Conservation (phyloP, 2,888 invertebrate species). For the Kryphioiulus occultus region DNA sequence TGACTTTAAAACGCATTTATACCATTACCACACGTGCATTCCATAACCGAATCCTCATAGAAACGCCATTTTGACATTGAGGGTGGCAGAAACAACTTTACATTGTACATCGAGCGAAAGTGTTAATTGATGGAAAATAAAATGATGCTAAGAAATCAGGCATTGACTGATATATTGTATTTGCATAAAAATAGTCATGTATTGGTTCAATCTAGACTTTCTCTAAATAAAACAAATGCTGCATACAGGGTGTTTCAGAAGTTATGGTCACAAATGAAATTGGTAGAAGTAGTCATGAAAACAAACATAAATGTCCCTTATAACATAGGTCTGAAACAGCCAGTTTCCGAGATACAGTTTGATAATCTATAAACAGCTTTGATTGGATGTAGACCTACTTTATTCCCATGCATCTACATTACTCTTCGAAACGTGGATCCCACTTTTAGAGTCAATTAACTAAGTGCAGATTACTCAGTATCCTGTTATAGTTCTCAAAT, state of each 20-base stretch:
- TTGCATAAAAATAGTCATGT: too few species aligned
- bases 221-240: too few species aligned
- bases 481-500: background rate
- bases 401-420: background rate
- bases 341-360: too few species aligned
- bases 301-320: too few species aligned
- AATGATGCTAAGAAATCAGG: background rate
- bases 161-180: background rate
- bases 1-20: background rate
- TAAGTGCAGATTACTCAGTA: background rate
- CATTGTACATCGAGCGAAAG: background rate
- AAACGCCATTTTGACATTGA: background rate
- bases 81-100: background rate
- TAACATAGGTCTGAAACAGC: too few species aligned
- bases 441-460: conserved; percentile 18
- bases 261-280: too few species aligned
- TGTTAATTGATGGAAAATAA: background rate
- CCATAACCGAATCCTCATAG: background rate
- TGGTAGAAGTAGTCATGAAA: too few species aligned
- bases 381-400: too few species aligned
- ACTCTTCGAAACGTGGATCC: background rate
- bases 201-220: too few species aligned
- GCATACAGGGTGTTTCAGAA: too few species aligned
- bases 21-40: background rate
- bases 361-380: background rate